These are phyloP conservation scores for Phorcus lineatus DNA, from an alignment of 2,888 invertebrate genomes.

Conservation along the genomic window DNA sequence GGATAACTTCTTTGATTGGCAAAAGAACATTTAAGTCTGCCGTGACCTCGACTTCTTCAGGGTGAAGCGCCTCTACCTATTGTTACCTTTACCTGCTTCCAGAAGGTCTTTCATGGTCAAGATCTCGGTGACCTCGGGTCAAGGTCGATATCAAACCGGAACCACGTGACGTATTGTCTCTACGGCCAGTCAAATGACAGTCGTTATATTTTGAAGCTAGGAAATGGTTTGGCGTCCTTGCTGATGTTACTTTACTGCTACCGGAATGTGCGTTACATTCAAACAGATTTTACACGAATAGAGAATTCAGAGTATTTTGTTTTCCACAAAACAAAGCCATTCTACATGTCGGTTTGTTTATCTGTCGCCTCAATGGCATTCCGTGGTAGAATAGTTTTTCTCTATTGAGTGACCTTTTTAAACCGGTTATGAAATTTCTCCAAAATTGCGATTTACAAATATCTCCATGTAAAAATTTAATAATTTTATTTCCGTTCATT, in stretches of 20 bases:
- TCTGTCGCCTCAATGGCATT: background rate
- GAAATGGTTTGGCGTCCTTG: background rate
- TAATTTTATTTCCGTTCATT: no score
- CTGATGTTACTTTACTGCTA: background rate
- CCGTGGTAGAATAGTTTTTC: no score
- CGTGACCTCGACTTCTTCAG: no score
- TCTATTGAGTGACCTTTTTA: no score
- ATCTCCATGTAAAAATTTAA: no score
- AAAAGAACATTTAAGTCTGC: no score
- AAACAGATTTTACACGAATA: background rate
- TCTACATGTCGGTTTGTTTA: background rate
- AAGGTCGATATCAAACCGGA: background rate
- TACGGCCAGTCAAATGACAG: background rate
- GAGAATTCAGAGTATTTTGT: background rate
- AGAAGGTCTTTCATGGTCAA: background rate
- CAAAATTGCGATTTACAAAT: no score
- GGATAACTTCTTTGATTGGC: no score
- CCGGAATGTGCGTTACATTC: background rate
- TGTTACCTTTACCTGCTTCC: background rate
- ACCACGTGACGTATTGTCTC: background rate
- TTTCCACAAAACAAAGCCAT: background rate
- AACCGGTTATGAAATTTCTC: no score
- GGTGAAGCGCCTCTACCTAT: background rate
- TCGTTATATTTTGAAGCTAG: background rate
- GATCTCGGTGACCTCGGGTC: background rate